These are phyloP conservation scores for Himantopus leucocephalus DNA, from an alignment of 2,113 vertebrate species.

Conservation along the genomic window DNA sequence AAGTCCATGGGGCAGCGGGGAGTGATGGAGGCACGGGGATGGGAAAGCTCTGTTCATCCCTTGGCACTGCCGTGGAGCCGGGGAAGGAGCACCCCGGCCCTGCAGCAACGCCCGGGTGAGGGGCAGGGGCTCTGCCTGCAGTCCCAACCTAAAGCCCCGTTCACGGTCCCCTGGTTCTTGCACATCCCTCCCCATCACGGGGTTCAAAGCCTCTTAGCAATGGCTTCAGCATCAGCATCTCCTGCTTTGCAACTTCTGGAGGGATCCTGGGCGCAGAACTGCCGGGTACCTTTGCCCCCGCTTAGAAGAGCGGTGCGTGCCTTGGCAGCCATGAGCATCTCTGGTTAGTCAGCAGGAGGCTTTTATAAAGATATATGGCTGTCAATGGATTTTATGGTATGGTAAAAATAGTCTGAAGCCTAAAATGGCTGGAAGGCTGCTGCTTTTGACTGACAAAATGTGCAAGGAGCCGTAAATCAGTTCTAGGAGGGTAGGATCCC, in stretches of 20 bases:
- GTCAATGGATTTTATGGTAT: conserved; percentile 41
- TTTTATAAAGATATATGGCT: background rate
- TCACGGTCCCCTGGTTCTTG: background rate
- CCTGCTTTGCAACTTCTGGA: background rate
- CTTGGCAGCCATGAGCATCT: background rate
- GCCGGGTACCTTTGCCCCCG: background rate
- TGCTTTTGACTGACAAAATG: conserved; percentile 53
- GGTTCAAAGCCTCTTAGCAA: background rate
- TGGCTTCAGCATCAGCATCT: background rate
- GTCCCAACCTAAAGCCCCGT: background rate
- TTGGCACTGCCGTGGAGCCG: fast-evolving
- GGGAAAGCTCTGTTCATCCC: background rate
- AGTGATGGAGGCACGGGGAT: background rate
- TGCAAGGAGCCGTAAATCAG: conserved; percentile 39
- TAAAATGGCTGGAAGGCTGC: conserved; percentile 29
- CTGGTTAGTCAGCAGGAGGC: background rate
- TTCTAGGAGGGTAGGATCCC: conserved; percentile 53
- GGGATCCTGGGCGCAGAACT: background rate
- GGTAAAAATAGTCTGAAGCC: conserved; percentile 60
- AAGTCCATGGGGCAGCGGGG: background rate
- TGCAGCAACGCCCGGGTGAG: background rate
- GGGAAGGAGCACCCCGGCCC: background rate
- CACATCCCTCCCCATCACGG: background rate
- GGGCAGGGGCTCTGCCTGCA: background rate
- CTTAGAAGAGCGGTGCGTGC: background rate